Percentiles rank a stretch among this genome's conserved stretches.
Evolutionary conservation across 2,113 vertebrate species (phyloP).

Genomic region (Seriola quinqueradiata): DNA sequence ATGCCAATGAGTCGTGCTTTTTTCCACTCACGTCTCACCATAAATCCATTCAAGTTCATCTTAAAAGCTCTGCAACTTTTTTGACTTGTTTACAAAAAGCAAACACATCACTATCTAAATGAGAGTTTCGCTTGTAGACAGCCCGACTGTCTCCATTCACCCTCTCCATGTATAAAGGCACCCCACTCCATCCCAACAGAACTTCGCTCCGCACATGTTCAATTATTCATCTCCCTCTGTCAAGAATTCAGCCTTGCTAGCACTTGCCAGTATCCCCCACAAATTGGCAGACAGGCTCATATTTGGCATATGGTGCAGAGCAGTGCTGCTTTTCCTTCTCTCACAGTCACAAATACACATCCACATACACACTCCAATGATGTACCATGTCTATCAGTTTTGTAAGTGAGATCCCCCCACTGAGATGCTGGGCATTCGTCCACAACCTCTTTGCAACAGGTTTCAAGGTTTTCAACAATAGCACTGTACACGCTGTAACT

Average conservation of each 20-base stretch:
- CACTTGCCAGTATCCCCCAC: constrained; percentile 79
- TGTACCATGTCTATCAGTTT: constrained; percentile 56
- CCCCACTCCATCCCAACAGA: constrained; percentile 70
- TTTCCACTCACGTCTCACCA: constrained; percentile 6
- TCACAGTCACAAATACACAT: constrained; percentile 29
- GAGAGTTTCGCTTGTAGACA: constrained; percentile 65
- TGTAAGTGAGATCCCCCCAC: constrained; percentile 48
- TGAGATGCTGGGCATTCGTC: constrained; percentile 52
- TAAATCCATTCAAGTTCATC: constrained; percentile 47
- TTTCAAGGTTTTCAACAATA: constrained; percentile 49
- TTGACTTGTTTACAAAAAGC: constrained; percentile 69
- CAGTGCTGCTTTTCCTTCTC: constrained; percentile 69
- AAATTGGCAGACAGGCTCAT: constrained; percentile 80
- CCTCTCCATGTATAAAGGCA: constrained; percentile 56
- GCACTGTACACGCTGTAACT: constrained; percentile 2
- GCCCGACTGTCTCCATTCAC: constrained; percentile 51
- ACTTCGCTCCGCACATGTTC: constrained; percentile 74
- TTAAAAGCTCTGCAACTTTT: constrained; percentile 56
- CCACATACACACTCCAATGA: constrained; percentile 16
- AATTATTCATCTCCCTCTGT: constrained; percentile 85
- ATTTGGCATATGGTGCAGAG: constrained; percentile 80
- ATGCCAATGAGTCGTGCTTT: constrained; percentile 16
- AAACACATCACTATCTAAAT: constrained; percentile 59
- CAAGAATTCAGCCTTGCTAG: constrained; percentile 79
- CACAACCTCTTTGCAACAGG: constrained; percentile 66